Conservation (phyloP, 1,140 invertebrate species). For the Tribolium castaneum region DNA sequence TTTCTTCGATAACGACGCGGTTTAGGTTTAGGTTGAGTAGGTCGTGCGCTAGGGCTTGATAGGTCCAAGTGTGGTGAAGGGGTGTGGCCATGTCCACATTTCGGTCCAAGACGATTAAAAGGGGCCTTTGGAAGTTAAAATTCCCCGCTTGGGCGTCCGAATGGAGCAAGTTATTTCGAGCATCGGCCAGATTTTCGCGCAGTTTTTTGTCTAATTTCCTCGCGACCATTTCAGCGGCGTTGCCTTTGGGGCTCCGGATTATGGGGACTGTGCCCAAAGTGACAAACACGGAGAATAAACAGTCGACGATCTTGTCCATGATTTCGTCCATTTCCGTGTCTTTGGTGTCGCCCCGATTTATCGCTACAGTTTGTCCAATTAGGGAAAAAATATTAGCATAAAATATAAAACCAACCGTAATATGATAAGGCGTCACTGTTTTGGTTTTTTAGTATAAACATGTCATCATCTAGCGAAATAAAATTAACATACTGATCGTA, state of each 20-base stretch:
- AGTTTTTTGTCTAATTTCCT: conserved; percentile 98
- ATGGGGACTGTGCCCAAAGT: conserved; percentile 95
- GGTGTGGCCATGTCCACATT: conserved; percentile 98
- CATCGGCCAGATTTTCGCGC: conserved; percentile 95
- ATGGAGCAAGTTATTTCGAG: conserved; percentile 95
- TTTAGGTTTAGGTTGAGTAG: conserved; percentile 93
- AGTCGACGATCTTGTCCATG: conserved; percentile 95
- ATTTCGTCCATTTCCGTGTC: conserved; percentile 96
- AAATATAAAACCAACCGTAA: conserved; percentile 73
- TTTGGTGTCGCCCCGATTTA: conserved; percentile 94
- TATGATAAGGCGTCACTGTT: conserved; percentile 92
- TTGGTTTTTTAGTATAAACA: conserved; percentile 95
- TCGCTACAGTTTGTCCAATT: conserved; percentile 73
- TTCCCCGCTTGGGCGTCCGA: conserved; percentile 82
- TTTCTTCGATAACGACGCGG: conserved; percentile 84
- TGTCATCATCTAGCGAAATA: conserved; percentile 97
- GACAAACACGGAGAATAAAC: conserved; percentile 97
- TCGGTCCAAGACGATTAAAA: conserved; percentile 93
- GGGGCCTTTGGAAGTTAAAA: conserved; percentile 90
- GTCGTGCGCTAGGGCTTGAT: conserved; percentile 97
- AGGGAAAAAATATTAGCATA: too few species aligned
- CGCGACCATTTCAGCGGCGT: conserved; percentile 98
- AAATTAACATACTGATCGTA: conserved; percentile 99
- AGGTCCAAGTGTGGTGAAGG: conserved; percentile 99
- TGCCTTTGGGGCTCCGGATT: conserved; percentile 93